Evolutionary conservation across 1,140 invertebrate species (phyloP).

Genomic region (Charaxes varanes): DNA sequence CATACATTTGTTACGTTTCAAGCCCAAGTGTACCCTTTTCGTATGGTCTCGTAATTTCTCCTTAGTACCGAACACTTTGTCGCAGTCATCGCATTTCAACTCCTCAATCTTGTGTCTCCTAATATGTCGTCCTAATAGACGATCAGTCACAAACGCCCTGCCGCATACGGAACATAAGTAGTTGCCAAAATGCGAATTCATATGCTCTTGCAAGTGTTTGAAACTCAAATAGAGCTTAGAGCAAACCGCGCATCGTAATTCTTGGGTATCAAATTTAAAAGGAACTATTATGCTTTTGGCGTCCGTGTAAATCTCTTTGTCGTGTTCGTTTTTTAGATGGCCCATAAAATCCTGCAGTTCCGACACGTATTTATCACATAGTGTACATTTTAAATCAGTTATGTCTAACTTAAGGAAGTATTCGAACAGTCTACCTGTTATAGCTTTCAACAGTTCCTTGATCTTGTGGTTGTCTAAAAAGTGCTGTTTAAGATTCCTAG

Average conservation of each 20-base stretch:
- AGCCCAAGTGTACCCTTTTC: slow-evolving; percentile 29
- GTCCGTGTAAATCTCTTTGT: slow-evolving; percentile 31
- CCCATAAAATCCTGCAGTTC: slow-evolving; percentile 33
- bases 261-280: slow-evolving; percentile 45
- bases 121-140: slow-evolving; percentile 27
- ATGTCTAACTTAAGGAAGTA: slow-evolving; percentile 50
- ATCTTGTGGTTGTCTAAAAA: slow-evolving; percentile 42
- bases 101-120: slow-evolving; percentile 34
- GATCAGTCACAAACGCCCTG: slow-evolving; percentile 65
- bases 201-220: slow-evolving; percentile 55
- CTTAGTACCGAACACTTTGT: slow-evolving; percentile 34
- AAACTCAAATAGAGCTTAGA: slow-evolving; percentile 46
- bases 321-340: slow-evolving; percentile 36
- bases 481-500: slow-evolving; percentile 42
- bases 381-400: slow-evolving; percentile 35
- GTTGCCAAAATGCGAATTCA: slow-evolving; percentile 54
- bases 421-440: slow-evolving; percentile 31
- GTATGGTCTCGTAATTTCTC: slow-evolving; percentile 35
- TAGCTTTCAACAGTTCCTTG: slow-evolving; percentile 33
- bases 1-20: slow-evolving; percentile 37
- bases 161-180: slow-evolving; percentile 86
- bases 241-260: slow-evolving; percentile 52
- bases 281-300: slow-evolving; percentile 39
- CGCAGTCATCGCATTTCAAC: slow-evolving; percentile 34
- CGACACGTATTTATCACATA: slow-evolving; percentile 28